Evolutionary conservation across 1,140 invertebrate genomes (phyloP), one percentile per base, ranked within the genome.

Genomic region (Hermatobates lingyangjiaoensis): DNA sequence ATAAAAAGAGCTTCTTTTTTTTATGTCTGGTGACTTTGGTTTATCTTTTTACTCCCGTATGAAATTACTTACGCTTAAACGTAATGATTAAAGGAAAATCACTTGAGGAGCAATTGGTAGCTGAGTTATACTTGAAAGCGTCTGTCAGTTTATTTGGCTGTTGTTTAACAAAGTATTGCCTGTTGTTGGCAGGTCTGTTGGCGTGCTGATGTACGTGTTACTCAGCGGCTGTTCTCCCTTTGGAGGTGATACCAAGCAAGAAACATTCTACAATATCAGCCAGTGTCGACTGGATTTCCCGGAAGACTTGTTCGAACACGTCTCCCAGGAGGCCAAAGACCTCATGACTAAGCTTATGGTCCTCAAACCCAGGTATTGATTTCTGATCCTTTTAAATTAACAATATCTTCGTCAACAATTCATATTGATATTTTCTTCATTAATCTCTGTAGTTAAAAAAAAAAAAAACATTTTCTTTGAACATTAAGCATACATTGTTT

Each of bases 251-350:
- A 87, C 82, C 51, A 92, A 93, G 64, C 89, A 95, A 69, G 87
- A 87, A 74, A 82, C 84, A 40, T 94, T 89, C 68, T 83, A 88
- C 57, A 95, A 94, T 70, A 94, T 95, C 61, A 86, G 88, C 44
- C 81, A 88, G 65, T 89, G 87, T 64, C 34, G 55, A 5, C 74
- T 94, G 54, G 86, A 88, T 62, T 95, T 94, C 69, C 89, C 90
- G 49, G 75, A 81, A 56, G 86, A 91, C 60, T 71, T 93, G 46
- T 95, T 95, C 72, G 73, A 74, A 52, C 77, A 84, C 58, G 80
- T 92, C 46, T 91, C 87, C 40, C 73, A 76, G 58, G 69, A 74
- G 56, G 89, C 89, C 44, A 80, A 79, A 58, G 82, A 91, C 68
- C 90, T 94, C 64, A 93, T 94, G 54, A 52, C 51, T 21, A 56